Evolutionary conservation across 2,113 vertebrate species (phyloP), one percentile per base, ranked within the genome.

Genomic region (Cavia porcellus): DNA sequence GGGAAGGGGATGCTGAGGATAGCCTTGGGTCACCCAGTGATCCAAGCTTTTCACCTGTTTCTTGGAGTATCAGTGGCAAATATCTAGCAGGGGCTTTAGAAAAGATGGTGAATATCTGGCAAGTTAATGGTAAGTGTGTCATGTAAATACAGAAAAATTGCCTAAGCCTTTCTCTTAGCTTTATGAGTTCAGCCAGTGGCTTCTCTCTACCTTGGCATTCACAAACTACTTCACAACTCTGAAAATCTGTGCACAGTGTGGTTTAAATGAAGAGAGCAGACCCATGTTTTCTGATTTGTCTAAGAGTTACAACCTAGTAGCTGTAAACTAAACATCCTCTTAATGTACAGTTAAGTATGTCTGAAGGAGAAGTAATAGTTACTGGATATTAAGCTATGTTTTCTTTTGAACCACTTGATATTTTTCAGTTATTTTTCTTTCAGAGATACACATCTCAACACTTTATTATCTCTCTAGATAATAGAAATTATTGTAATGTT

Each of bases 31-130:
- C 99, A 81, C 99, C 99, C n/a, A 98, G 99, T 17, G 99, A 99
- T 66, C 99, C 99, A 30, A 99, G 98, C 94, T 97, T 99, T 86
- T 99, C 99, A 72, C 99, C 99, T 62, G 98, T 99, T 47, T 99
- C 99, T 13, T 99, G 99, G 99, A 99, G 99, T n/a, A 97, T 99
- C 92, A 99, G 99, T 72, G 99, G 99, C 55, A 99, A 99, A 90
- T 99, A 99, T 92, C 97, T 99, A 96, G 99, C 99, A 81, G 99
- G 99, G 24, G 99, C 99, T 90, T 98, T 99, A 81, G 99, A 99
- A 90, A 99, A 99, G 97, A 98, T 99, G 98, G 99, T 99, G 96
- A 99, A 99, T 99, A 99, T 99, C 94, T 99, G 99, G 99, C 99
- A 99, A 98, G 99, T 99, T 92, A 99, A 99, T 59, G 99, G 99